These are phyloP conservation scores for Ips typographus DNA, from an alignment of 1,140 invertebrate species.

Conservation along the genomic window DNA sequence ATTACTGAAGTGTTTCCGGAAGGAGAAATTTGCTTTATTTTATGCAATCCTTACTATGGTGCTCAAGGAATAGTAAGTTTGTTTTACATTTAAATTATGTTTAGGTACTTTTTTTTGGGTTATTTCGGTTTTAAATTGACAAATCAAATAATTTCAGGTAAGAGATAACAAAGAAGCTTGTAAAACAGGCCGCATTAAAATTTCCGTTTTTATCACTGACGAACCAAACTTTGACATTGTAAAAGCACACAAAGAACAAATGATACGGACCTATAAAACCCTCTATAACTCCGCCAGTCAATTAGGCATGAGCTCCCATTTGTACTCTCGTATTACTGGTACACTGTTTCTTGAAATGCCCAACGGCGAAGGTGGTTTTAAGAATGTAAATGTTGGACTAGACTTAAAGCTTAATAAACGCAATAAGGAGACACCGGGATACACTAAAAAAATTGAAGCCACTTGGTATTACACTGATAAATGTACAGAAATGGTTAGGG, in stretches of 20 bases:
- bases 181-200: conserved; percentile 50
- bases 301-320: conserved; percentile 62
- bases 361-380: conserved; percentile 43
- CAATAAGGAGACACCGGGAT: conserved; percentile 74
- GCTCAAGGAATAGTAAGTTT: conserved; percentile 66
- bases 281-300: conserved; percentile 44
- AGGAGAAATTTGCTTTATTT: conserved; percentile 71
- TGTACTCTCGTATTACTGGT: conserved; percentile 84
- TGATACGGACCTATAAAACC: conserved; percentile 48
- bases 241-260: conserved; percentile 45
- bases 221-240: conserved; percentile 53
- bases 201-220: conserved; percentile 49
- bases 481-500: conserved; percentile 67
- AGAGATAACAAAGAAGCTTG: conserved; percentile 50
- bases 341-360: conserved; percentile 66
- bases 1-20: conserved; percentile 72
- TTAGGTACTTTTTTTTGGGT: not conserved
- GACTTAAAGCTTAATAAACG: conserved; percentile 91
- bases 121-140: conserved; percentile 11
- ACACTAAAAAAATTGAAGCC: conserved; percentile 70
- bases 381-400: conserved; percentile 77
- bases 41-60: conserved; percentile 79
- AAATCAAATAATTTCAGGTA: conserved; percentile 31
- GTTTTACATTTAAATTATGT: not conserved
- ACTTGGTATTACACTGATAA: conserved; percentile 83